A percentile compares a stretch with the other conserved stretches of the same genome.
phyloP scores from a whole-genome alignment of 2,113 vertebrate species.

The Hippotragus niger region DNA sequence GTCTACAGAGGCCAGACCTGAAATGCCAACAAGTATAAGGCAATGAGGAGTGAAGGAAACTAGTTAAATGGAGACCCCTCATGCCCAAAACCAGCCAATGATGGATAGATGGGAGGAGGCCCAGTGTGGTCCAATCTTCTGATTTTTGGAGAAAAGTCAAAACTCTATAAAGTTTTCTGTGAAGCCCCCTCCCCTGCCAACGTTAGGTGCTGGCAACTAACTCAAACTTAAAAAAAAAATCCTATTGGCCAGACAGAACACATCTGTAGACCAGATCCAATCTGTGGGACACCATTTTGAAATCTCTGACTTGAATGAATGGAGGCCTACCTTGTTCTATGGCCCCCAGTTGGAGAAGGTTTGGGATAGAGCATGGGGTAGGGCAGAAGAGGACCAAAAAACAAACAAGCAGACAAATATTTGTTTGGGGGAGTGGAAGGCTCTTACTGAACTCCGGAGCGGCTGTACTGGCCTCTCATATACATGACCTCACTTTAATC shows the following conservation, averaged over 20 bases:
- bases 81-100: background rate
- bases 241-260: background rate
- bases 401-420: background rate
- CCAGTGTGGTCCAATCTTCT: background rate
- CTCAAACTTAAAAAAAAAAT: background rate
- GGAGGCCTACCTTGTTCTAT: background rate
- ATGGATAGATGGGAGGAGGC: background rate
- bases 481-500: background rate
- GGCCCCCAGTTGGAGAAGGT: background rate
- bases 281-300: background rate
- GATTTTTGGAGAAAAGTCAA: background rate
- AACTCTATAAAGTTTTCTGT: background rate
- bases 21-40: background rate
- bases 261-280: background rate
- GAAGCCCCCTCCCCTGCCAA: background rate
- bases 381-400: background rate
- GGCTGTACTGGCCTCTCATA: background rate
- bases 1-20: background rate
- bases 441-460: background rate
- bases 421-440: background rate
- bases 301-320: background rate
- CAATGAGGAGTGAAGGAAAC: background rate
- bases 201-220: background rate
- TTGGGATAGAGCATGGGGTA: background rate
- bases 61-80: background rate